A percentile compares a stretch with the other conserved stretches of the same genome.
Conservation (phyloP, 2,888 invertebrate species). For the Sesia bembeciformis region DNA sequence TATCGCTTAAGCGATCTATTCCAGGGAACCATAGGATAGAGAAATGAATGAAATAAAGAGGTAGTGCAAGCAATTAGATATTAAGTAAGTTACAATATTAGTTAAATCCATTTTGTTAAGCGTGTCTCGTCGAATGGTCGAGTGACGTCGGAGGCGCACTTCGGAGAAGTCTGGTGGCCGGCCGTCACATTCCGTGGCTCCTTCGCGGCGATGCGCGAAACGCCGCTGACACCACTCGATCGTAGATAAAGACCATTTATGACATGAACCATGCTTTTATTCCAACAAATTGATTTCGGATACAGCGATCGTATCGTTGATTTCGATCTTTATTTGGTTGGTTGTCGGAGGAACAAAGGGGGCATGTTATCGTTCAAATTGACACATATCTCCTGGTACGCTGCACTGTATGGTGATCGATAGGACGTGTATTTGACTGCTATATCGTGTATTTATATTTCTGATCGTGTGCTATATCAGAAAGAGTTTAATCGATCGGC, state of each 20-base stretch:
- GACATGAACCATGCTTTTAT: conserved; percentile 63
- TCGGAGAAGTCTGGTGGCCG: conserved; percentile 48
- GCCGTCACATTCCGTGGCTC: conserved; percentile 38
- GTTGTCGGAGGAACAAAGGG: conserved; percentile 22
- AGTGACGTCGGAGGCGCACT: conserved; percentile 32
- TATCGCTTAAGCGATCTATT: too few species aligned
- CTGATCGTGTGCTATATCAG: too few species aligned
- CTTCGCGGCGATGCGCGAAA: conserved; percentile 52
- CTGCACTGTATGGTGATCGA: conserved; percentile 32
- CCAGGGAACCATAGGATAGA: too few species aligned
- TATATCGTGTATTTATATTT: not conserved
- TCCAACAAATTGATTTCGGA: conserved; percentile 67
- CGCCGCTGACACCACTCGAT: conserved; percentile 56
- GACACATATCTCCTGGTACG: conserved; percentile 31
- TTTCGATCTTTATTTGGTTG: conserved; percentile 27
- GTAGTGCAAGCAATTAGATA: too few species aligned
- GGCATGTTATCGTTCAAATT: conserved; percentile 44
- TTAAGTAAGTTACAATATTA: too few species aligned
- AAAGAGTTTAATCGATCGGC: too few species aligned
- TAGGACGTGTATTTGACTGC: conserved; percentile 10
- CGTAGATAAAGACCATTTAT: conserved; percentile 61
- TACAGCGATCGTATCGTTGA: conserved; percentile 12
- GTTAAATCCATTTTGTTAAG: too few species aligned
- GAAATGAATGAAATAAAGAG: too few species aligned
- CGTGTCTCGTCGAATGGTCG: conserved; percentile 24